phyloP scores from a whole-genome alignment of 2,113 vertebrate species.

The Ageneiosus marmoratus region DNA sequence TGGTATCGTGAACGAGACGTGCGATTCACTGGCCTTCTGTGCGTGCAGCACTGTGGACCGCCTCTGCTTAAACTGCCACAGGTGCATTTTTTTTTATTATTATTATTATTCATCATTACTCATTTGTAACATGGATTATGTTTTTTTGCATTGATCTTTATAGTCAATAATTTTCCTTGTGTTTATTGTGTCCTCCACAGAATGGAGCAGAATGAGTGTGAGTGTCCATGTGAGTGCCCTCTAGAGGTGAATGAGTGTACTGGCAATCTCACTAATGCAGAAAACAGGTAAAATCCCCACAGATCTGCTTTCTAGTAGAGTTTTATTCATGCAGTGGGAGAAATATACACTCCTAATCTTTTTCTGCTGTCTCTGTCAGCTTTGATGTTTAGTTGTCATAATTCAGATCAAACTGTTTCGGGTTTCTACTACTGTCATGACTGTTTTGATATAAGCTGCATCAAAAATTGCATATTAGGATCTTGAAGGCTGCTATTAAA shows the following conservation, averaged over 20 bases:
- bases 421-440: not conserved
- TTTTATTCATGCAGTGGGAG: not conserved
- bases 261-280: conserved; percentile 94
- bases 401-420: not conserved
- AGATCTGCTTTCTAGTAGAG: not conserved
- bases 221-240: conserved; percentile 97
- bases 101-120: not conserved
- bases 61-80: conserved; percentile 98
- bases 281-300: conserved; percentile 82
- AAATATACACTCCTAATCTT: not conserved
- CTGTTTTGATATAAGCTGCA: not conserved
- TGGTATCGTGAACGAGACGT: conserved; percentile 96
- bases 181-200: conserved; percentile 63
- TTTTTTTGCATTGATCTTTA: not conserved
- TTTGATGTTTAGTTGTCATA: not conserved
- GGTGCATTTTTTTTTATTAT: conserved; percentile 66
- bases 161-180: not conserved
- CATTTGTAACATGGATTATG: not conserved
- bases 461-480: not conserved
- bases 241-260: conserved; percentile 98
- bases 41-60: conserved; percentile 98
- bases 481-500: conserved; percentile 1
- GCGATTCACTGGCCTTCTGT: conserved; percentile 94
- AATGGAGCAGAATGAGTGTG: conserved; percentile 98
- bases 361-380: not conserved